A percentile compares a stretch with the other conserved stretches of the same genome.
Evolutionary conservation across 2,113 vertebrate genomes (phyloP).

Genomic region (Chlamydotis undulata): DNA sequence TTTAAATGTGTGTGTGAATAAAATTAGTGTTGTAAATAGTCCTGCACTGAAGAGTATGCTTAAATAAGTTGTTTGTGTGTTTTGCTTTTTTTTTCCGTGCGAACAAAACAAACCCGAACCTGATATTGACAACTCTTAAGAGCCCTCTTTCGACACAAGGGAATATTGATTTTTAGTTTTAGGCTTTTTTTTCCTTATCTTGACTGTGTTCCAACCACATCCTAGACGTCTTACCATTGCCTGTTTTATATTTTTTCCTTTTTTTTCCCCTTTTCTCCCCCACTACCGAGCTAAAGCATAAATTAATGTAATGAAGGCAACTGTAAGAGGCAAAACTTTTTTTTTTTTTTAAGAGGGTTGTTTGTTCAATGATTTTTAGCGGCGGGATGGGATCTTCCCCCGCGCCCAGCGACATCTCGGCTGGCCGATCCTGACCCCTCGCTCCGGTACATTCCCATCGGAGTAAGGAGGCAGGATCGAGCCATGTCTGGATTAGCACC

Average conservation of each 20-base stretch:
- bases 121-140: conserved; percentile 40
- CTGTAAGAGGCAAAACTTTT: neutral
- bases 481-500: conserved; percentile 25
- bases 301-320: neutral
- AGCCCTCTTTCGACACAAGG: conserved; percentile 18
- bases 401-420: neutral
- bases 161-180: neutral
- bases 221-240: neutral
- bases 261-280: neutral
- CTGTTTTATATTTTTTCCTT: neutral
- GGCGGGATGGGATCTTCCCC: neutral
- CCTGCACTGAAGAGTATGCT: neutral
- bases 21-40: neutral
- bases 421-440: neutral
- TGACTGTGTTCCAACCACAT: neutral
- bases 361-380: neutral
- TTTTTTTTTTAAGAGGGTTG: neutral
- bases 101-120: conserved; percentile 1
- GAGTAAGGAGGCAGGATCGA: conserved; percentile 46
- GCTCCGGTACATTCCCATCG: neutral
- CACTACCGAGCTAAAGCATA: neutral
- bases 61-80: neutral
- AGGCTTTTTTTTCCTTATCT: neutral
- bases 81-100: neutral
- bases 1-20: neutral